Evolutionary conservation across 2,113 vertebrate species (phyloP).

Genomic region (Zapornia atra): DNA sequence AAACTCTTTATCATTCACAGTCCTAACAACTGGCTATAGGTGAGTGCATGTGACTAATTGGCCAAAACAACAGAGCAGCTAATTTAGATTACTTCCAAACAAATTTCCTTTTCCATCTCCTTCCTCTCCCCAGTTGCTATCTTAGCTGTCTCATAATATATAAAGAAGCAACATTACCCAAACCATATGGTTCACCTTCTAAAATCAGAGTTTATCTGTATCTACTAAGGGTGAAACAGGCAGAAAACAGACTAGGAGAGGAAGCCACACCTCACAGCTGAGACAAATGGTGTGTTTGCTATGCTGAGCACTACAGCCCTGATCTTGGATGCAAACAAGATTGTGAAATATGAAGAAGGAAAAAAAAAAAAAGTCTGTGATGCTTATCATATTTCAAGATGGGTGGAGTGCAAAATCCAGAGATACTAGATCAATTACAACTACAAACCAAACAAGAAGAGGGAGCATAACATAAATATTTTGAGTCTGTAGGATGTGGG

Average conservation of each 20-base stretch:
- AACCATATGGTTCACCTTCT: constrained; percentile 69
- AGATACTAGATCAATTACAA: constrained; percentile 38
- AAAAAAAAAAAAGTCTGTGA: not conserved
- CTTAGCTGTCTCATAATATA: not conserved
- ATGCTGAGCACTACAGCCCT: not conserved
- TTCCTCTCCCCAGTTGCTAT: not conserved
- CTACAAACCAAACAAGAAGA: constrained; percentile 32
- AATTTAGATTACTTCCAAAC: constrained; percentile 5
- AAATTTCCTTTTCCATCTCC: constrained; percentile 9
- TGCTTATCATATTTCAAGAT: constrained; percentile 21
- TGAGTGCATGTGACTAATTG: not conserved
- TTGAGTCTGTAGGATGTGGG: constrained; percentile 46
- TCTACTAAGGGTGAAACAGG: constrained; percentile 38
- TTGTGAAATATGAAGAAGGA: constrained; percentile 22
- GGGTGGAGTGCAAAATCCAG: constrained; percentile 48
- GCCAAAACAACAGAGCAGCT: not conserved
- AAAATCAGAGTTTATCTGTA: constrained; percentile 67
- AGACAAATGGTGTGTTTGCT: constrained; percentile 43
- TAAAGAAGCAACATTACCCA: constrained; percentile 66
- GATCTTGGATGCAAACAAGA: not conserved
- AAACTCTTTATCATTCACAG: not conserved
- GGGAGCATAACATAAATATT: constrained; percentile 53
- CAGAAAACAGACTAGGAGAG: constrained; percentile 56
- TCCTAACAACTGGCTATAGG: not conserved
- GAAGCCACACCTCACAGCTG: constrained; percentile 51